A percentile compares a stretch with the other conserved stretches of the same genome.
Evolutionary conservation across 2,888 invertebrate species (phyloP).

Genomic region (Marronus borbonicus): DNA sequence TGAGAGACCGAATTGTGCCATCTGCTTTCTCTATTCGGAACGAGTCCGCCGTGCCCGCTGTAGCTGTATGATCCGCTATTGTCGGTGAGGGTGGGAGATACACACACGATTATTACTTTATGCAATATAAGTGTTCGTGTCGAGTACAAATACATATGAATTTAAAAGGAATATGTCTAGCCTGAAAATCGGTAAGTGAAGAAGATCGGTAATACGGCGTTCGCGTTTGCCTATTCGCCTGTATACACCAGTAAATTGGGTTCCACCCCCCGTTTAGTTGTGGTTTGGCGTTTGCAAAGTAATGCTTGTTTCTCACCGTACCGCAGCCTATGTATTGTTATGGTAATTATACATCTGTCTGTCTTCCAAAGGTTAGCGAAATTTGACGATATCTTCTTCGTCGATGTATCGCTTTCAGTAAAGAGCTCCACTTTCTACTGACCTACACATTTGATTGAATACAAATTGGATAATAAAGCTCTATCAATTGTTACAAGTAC

Average conservation of each 20-base stretch:
- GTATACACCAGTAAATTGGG: constrained; percentile 53
- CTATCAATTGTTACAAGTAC: constrained; percentile 12
- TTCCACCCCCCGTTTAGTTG: constrained; percentile 65
- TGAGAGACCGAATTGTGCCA: constrained; percentile 47
- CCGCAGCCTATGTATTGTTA: constrained; percentile 46
- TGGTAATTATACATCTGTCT: constrained; percentile 50
- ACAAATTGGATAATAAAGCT: constrained; percentile 52
- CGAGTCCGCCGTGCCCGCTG: constrained; percentile 39
- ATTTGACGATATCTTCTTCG: constrained; percentile 4
- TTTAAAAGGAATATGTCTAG: constrained; percentile 75
- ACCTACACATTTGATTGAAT: constrained; percentile 52
- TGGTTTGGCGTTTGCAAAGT: constrained; percentile 53
- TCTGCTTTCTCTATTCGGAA: constrained; percentile 50
- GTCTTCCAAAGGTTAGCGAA: constrained; percentile 53
- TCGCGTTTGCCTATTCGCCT: constrained; percentile 6
- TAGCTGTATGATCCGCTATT: constrained; percentile 44
- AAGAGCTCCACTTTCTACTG: constrained; percentile 51
- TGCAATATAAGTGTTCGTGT: constrained; percentile 60
- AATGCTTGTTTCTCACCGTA: constrained; percentile 44
- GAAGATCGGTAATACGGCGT: constrained; percentile 3
- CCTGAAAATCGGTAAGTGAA: constrained; percentile 75
- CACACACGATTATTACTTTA: constrained; percentile 52
- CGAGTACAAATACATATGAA: constrained; percentile 60
- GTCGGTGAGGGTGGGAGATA: constrained; percentile 57
- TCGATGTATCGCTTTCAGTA: background rate